Percentiles rank a stretch among this genome's conserved stretches.
These are phyloP conservation scores for Oreochromis grahami DNA, from an alignment of 2,797 vertebrate species.

Conservation along the genomic window DNA sequence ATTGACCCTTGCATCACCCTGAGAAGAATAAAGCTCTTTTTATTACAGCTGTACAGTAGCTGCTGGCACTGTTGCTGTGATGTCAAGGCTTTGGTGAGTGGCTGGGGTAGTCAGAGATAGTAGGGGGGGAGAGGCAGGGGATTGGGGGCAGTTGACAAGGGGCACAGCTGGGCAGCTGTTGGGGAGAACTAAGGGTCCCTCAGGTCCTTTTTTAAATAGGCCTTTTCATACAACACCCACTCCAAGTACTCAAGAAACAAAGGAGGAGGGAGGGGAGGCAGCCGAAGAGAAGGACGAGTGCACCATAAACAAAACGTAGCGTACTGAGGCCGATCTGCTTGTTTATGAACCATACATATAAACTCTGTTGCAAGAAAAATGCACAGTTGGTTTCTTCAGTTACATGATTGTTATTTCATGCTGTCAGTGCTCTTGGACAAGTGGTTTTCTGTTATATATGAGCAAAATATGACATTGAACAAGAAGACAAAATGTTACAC, in stretches of 20 bases:
- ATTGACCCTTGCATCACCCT: conserved; percentile 18
- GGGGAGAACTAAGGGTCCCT: conserved; percentile 24
- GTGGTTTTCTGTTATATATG: not conserved
- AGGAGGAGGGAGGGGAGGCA: conserved; percentile 10
- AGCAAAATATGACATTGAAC: not conserved
- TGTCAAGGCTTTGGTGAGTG: conserved; percentile 13
- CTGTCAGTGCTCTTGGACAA: conserved; percentile 16
- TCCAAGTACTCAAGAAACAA: conserved; percentile 43
- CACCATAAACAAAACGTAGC: not conserved
- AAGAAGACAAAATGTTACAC: not conserved
- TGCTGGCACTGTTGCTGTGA: conserved; percentile 27
- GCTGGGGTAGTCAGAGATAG: not conserved
- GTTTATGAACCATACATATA: conserved; percentile 5
- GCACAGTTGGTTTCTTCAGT: not conserved
- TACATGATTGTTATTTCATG: conserved; percentile 8
- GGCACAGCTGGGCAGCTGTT: conserved; percentile 63
- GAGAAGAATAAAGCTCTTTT: conserved; percentile 7
- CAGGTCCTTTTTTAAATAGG: conserved; percentile 52
- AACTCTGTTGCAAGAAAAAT: conserved; percentile 19
- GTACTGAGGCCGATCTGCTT: not conserved
- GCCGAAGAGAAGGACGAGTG: not conserved
- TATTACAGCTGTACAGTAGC: conserved; percentile 40
- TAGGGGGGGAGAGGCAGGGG: not conserved
- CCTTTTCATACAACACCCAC: conserved; percentile 66
- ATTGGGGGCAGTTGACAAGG: not conserved